Evolutionary conservation across 2,888 invertebrate species (phyloP), one percentile per base, ranked within the genome.

Genomic region (Lysandra bellargus): DNA sequence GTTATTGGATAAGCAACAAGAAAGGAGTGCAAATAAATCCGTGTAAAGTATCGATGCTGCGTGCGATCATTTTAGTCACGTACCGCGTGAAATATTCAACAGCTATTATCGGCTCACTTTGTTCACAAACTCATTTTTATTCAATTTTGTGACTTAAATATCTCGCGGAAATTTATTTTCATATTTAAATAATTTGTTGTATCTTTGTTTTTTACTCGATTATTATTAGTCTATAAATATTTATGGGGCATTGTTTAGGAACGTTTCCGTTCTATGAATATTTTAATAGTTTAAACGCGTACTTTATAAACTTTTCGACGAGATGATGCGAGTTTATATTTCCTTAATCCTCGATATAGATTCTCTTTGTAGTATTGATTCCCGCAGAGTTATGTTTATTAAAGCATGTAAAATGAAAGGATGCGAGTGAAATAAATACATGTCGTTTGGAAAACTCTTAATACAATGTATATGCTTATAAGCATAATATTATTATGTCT

Each of bases 1-100:
- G 37, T 69, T 69, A 69, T 69, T 69, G 33, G 33, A 69, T 69
- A 69, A 69, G 64, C 64, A 64, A 61, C 23, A 61, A 64, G 30
- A 75, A 79, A 61, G 33, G 49, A 75, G 75, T 61, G 78, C 77
- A 81, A 80, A 80, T 77, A 82, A 74, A 72, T 76, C 49, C 9
- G 79, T 69, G 64, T 79, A 80, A 80, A 80, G 80, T 81, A 80
- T 79, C 78, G 69, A 78, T 80, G 80, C 82, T 83, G 81, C 81
- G 81, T 85, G 86, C 87, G 84, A 87, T 88, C 88, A 91, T 91
- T 91, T 91, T 85, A 86, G 88, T 92, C 91, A 91, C 91, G 91
- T 89, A 87, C 84, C 85, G 88, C 88, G 90, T 91, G 89, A 91
- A 92, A 92, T 92, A 92, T 93, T 92, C 91, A 92, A 90, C 88